Base-by-base conservation (phyloP, 2,113 vertebrate species). In the Vulpes vulpes region DNA sequence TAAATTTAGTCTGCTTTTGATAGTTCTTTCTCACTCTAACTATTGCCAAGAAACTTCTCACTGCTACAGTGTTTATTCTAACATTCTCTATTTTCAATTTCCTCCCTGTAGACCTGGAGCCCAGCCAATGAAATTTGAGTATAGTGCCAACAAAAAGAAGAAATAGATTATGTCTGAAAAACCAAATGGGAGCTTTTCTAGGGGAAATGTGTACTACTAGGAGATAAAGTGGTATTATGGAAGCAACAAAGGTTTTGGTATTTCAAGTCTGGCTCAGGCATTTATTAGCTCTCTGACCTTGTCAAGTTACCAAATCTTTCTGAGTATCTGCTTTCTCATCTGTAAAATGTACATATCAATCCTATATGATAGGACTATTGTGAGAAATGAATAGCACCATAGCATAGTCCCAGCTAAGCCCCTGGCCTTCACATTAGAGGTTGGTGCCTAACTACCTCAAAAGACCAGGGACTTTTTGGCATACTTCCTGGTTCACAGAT, bases 21-120 rank as follows among this genome's bases (percentile, higher is more conserved):
- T 57, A 73, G n/a, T 71, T 85, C 67, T 86, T 38, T 81, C 89
- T 93, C 25, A 57, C 27, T 89, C 14, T 0, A n/a, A 38, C 67
- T 94, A 89, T n/a, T 91, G 86, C 59, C 82, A 97, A 96, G 69
- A 95, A 82, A 53, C 38, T 94, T 87, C 71, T 94, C 80, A 5
- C 62, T 95, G 60, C 57, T 74, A 49, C 38, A 30, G 14, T 91
- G 73, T 92, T 93, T 96, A 96, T 96, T 97, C 60, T 84, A 90
- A 97, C 94, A 93, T 86, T 89, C 49, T 94, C 81, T 79, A 91
- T 85, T 96, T 95, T 96, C 73, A 95, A 14, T 97, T 96, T 97
- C 82, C 57, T 85, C 73, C 73, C n/a, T 78, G 12, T 57, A 91
- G 59, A 84, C 43, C 71, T 89, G 95, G 38, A 94, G 27, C 49